phyloP scores from a whole-genome alignment of 1,140 invertebrate genomes.

The Heliconius himera region DNA sequence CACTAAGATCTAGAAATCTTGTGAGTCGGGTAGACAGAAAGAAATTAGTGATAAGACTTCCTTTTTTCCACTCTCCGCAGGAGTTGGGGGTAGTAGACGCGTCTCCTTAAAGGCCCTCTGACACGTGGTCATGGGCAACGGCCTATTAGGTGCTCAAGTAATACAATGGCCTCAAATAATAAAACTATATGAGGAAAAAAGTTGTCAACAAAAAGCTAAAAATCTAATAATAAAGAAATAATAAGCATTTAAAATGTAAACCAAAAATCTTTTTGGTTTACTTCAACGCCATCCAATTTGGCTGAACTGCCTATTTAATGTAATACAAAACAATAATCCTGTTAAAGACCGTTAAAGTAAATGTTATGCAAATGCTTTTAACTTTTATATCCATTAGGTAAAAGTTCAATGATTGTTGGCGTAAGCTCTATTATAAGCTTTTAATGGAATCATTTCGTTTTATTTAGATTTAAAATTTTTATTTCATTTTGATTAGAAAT shows the following conservation, averaged over 20 bases:
- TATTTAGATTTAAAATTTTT: no score
- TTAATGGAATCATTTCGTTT: not conserved
- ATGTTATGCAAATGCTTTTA: conserved; percentile 51
- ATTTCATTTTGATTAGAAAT: no score
- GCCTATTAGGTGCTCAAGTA: no score
- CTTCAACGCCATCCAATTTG: not conserved
- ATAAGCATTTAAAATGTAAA: not conserved
- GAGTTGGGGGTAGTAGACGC: no score
- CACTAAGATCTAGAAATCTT: no score
- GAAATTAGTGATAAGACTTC: no score
- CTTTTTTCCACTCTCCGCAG: no score
- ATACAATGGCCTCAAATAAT: no score
- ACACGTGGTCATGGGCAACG: no score
- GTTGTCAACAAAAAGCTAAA: not conserved
- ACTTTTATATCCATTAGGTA: conserved; percentile 16
- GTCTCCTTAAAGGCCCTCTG: no score
- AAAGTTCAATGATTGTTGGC: conserved; percentile 26
- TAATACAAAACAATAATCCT: conserved; percentile 48
- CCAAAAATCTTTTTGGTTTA: not conserved
- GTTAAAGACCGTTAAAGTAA: conserved; percentile 49
- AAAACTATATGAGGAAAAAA: no score
- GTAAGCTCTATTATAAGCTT: not conserved
- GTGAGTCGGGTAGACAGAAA: no score
- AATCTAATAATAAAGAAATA: not conserved
- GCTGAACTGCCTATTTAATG: conserved; percentile 35